Evolutionary conservation across 2,888 invertebrate genomes (phyloP).

Genomic region (Azorinus chamasolen): DNA sequence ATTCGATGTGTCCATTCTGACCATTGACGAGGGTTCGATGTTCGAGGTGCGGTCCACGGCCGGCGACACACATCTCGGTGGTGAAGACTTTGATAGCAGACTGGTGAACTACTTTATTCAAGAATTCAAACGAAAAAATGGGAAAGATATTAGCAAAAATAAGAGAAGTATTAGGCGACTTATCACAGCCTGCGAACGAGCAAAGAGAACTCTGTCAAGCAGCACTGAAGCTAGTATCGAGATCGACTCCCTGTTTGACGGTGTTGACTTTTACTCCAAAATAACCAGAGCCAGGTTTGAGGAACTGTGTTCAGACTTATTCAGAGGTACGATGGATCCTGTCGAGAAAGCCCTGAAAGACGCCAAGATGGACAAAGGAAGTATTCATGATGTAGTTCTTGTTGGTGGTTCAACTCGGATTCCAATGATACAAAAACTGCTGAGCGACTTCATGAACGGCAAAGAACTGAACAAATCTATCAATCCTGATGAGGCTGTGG

Average conservation of each 20-base stretch:
- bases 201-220: constrained; percentile 82
- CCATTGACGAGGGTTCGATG: constrained; percentile 88
- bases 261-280: constrained; percentile 81
- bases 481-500: constrained; percentile 99
- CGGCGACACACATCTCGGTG: constrained; percentile 84
- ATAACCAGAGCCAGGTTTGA: constrained; percentile 83
- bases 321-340: constrained; percentile 90
- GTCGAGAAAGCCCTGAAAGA: constrained; percentile 93
- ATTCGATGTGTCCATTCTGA: constrained; percentile 87
- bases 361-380: constrained; percentile 92
- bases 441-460: constrained; percentile 89
- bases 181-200: constrained; percentile 81
- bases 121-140: constrained; percentile 80
- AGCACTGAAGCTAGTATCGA: constrained; percentile 80
- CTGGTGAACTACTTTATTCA: constrained; percentile 79
- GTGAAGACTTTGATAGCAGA: constrained; percentile 82
- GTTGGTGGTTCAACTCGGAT: constrained; percentile 98
- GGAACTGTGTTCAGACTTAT: constrained; percentile 80
- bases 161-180: constrained; percentile 78
- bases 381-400: constrained; percentile 91
- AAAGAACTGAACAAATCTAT: constrained; percentile 98
- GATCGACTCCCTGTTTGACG: constrained; percentile 82
- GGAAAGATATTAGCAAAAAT: constrained; percentile 78
- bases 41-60: constrained; percentile 84
- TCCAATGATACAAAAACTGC: constrained; percentile 97